Evolutionary conservation across 2,113 vertebrate species (phyloP).

Genomic region (Lepus timidus): DNA sequence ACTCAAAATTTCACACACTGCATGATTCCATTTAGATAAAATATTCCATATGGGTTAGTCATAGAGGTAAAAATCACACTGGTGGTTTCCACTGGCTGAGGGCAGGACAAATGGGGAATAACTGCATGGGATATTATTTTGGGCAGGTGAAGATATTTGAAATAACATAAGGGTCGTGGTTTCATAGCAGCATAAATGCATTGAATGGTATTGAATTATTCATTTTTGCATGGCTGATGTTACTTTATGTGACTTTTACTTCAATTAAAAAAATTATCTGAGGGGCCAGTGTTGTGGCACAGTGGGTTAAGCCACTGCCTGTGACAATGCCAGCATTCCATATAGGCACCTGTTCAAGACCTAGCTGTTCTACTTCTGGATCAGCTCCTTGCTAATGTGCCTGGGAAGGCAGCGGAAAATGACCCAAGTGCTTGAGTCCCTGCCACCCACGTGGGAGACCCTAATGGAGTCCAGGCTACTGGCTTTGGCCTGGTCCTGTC

Average conservation of each 20-base stretch:
- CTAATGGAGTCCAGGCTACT: too few relatives aligned
- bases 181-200: neutral
- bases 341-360: too few relatives aligned
- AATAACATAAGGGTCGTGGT: neutral
- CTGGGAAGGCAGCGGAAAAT: too few relatives aligned
- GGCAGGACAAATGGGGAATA: neutral
- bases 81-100: neutral
- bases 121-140: neutral
- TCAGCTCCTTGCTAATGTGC: too few relatives aligned
- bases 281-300: too few relatives aligned
- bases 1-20: neutral
- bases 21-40: neutral
- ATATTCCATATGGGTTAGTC: neutral
- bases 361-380: too few relatives aligned
- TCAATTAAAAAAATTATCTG: neutral
- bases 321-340: too few relatives aligned
- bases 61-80: neutral
- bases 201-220: neutral
- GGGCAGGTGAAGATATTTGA: neutral
- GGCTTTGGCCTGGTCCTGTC: too few relatives aligned
- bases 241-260: neutral
- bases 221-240: slow-evolving; percentile 17
- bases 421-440: too few relatives aligned
- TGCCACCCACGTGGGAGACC: too few relatives aligned
- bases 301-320: too few relatives aligned